phyloP scores from a whole-genome alignment of 2,888 invertebrate species.

The Chaitophorus viminalis region DNA sequence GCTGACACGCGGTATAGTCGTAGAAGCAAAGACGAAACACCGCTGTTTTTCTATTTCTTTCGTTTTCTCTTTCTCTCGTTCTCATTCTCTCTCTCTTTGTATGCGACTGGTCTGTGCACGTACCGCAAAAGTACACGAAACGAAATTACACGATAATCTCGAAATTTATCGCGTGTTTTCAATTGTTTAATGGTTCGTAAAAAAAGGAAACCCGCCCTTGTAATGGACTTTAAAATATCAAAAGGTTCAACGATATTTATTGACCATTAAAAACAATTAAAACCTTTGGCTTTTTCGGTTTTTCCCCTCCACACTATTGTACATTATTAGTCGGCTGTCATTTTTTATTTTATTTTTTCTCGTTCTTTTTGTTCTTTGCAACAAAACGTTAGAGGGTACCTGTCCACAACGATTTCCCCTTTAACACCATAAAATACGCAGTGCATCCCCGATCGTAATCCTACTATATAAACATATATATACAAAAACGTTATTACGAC shows the following conservation, averaged over 20 bases:
- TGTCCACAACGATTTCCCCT: no score
- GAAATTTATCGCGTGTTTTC: constrained; percentile 53
- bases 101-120: neutral
- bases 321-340: neutral
- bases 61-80: no score
- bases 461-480: no score
- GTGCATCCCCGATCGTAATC: no score
- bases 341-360: neutral
- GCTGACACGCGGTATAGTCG: no score
- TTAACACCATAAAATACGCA: no score
- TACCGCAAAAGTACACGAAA: neutral
- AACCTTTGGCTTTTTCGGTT: neutral
- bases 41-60: neutral
- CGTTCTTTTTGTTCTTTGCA: neutral
- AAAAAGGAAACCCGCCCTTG: neutral
- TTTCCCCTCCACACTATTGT: neutral
- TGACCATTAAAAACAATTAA: constrained; percentile 54
- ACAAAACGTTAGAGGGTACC: neutral
- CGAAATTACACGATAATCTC: constrained; percentile 36
- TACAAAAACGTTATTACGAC: no score
- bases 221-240: constrained; percentile 52
- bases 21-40: neutral
- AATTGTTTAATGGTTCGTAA: constrained; percentile 51
- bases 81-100: no score
- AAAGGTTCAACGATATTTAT: constrained; percentile 48